Evolutionary conservation across 2,888 invertebrate genomes (phyloP).

Genomic region (Athalia cordata): DNA sequence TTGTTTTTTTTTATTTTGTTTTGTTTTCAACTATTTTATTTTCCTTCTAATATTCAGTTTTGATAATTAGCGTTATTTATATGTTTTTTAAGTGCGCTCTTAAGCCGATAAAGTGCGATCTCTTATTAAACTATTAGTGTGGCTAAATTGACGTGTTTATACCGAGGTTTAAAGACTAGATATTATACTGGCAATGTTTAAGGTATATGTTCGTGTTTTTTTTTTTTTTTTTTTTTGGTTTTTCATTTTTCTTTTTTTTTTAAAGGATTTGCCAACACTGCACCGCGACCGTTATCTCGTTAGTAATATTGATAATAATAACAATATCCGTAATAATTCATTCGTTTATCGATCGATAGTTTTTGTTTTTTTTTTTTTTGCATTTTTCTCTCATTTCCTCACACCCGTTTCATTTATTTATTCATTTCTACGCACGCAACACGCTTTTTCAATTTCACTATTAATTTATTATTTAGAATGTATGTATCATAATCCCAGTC

Average conservation of each 20-base stretch:
- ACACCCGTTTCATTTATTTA: conserved; percentile 4
- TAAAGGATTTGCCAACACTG: conserved; percentile 43
- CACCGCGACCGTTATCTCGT: neutral
- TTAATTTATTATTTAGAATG: too few relatives aligned
- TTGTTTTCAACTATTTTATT: conserved; percentile 19
- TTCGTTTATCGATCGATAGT: neutral
- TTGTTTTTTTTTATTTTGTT: conserved; percentile 40
- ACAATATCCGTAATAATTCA: neutral
- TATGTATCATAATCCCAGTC: too few relatives aligned
- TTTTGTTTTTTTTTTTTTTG: neutral
- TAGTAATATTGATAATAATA: too few relatives aligned
- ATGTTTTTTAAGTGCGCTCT: conserved; percentile 47
- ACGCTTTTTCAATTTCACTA: too few relatives aligned
- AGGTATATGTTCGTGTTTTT: conserved; percentile 51
- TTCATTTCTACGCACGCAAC: neutral
- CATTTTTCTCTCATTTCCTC: neutral
- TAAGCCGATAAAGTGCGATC: conserved; percentile 55
- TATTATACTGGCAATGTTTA: conserved; percentile 64
- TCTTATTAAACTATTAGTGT: conserved; percentile 66
- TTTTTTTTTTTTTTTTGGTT: conserved; percentile 37
- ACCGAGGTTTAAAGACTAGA: conserved; percentile 66
- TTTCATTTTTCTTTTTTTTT: conserved; percentile 19
- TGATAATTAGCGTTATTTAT: conserved; percentile 47
- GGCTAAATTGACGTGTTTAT: conserved; percentile 73
- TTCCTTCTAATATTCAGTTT: conserved; percentile 25